Base-by-base conservation (phyloP, 2,113 vertebrate genomes). In the Thinocorus orbignyianus region DNA sequence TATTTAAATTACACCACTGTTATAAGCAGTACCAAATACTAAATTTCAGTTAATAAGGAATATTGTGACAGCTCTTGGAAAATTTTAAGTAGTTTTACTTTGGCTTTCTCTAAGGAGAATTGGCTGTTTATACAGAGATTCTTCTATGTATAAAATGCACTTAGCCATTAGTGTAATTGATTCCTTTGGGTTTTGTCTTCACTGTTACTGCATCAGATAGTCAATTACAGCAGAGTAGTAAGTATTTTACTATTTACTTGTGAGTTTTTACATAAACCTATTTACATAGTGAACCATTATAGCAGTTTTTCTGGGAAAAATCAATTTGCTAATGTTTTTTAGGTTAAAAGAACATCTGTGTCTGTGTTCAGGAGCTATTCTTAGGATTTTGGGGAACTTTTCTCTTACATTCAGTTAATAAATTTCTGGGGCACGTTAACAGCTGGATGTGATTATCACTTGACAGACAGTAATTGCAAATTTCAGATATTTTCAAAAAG, bases 11-110 rank as follows among this genome's bases (percentile, higher is more conserved):
- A 88, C 80, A 58, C 31, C 83, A 72, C 46, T 86, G 13, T 77
- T 92, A 46, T 6, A 74, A 91, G 35, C 54, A 60, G 39, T 60
- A 68, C 3, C 6, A 78, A 88, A 92, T 68, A 84, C 60, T 86
- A 68, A 52, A 71, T 86, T 88, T 95, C 57, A 90, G 73, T 79
- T 95, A 87, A 90, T 87, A 87, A 79, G 51, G 64, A 91, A 70
- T 86, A 74, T 86, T 95, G 71, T 93, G 92, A 91, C 86, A 96
- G 44, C 25, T 91, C 49, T 79, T 91, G 71, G 49, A 94, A 82
- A 93, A 86, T 80, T 73, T 7, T 31, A 69, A 86, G 57, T 72
- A 76, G 19, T 92, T 90, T 86, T 86, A 74, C 37, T 82, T 83
- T 30, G 31, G 4, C 39, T 95, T 76, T 88, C 64, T 89, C 49